These are phyloP conservation scores for Notospermus geniculatus DNA, from an alignment of 1,140 invertebrate genomes.

Conservation along the genomic window DNA sequence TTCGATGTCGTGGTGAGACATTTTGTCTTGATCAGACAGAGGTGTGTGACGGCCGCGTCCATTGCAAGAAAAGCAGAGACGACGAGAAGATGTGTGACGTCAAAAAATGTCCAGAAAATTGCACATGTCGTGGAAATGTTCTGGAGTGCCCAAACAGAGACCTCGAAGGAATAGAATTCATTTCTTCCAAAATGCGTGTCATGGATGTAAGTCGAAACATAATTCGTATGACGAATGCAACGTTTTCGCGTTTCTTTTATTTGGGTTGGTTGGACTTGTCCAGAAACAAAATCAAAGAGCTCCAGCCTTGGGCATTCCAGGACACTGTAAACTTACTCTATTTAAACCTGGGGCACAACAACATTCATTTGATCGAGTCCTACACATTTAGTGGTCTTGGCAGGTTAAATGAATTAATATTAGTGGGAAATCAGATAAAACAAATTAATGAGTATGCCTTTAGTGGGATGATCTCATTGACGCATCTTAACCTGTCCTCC, in stretches of 20 bases:
- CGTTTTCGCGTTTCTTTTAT: not conserved
- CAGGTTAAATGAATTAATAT: not conserved
- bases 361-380: not conserved
- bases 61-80: not conserved
- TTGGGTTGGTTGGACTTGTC: not conserved
- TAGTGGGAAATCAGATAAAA: not conserved
- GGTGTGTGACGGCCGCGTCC: constrained; percentile 4
- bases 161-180: not conserved
- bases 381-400: not conserved
- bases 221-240: not conserved
- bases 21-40: not conserved
- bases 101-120: not conserved
- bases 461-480: not conserved
- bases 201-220: not conserved
- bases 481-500: not conserved
- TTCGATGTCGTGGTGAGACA: not conserved
- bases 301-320: not conserved
- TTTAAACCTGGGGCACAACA: not conserved
- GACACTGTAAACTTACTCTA: not conserved
- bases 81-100: constrained; percentile 1
- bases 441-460: not conserved
- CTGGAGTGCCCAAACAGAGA: not conserved
- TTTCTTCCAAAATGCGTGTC: not conserved
- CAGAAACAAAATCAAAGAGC: not conserved
- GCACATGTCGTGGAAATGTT: not conserved